phyloP scores from a whole-genome alignment of 2,113 vertebrate genomes.

The Tachuris rubrigastra region DNA sequence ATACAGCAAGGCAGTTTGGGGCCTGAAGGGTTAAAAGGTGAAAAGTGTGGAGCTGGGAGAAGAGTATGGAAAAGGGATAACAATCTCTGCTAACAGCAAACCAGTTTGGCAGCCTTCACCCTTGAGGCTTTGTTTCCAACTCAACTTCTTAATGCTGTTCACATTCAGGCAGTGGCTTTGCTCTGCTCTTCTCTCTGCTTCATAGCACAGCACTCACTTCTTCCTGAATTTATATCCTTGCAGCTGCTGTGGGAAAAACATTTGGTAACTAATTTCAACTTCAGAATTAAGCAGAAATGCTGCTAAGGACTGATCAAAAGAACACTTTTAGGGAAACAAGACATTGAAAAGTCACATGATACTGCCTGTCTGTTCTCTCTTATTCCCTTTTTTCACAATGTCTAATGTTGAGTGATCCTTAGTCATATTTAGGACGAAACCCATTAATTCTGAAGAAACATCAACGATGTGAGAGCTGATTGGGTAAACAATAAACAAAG shows the following conservation, averaged over 20 bases:
- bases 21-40: neutral
- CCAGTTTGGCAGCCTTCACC: constrained; percentile 11
- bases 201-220: neutral
- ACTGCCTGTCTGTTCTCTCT: neutral
- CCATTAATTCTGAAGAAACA: constrained; percentile 12
- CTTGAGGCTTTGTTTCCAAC: neutral
- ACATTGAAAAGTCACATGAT: neutral
- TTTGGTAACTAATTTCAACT: neutral
- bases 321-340: neutral
- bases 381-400: neutral
- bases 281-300: constrained; percentile 5
- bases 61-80: neutral
- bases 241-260: neutral
- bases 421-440: neutral
- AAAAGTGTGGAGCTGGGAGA: neutral
- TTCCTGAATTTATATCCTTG: neutral
- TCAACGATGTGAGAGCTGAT: neutral
- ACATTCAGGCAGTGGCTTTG: neutral
- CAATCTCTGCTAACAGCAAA: constrained; percentile 9
- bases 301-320: neutral
- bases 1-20: neutral
- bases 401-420: neutral
- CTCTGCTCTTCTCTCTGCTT: neutral
- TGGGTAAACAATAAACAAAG: neutral
- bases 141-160: neutral